Base-by-base conservation (phyloP, 2,113 vertebrate genomes). In the Chrysochloris asiatica region DNA sequence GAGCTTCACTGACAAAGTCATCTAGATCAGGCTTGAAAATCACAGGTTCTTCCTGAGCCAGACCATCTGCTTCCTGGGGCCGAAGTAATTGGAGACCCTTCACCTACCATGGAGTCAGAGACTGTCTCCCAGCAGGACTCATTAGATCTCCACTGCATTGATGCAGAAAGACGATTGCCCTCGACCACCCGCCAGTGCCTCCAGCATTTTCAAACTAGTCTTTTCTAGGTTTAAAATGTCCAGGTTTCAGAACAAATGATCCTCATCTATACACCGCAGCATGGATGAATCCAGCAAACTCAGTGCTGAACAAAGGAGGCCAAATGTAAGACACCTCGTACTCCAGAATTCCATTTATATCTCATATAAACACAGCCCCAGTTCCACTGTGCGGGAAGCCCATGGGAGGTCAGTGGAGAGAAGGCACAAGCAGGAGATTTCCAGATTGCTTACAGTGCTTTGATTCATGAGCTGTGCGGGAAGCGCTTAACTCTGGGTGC, bases 251-350 rank as follows among this genome's bases (percentile, higher is more conserved):
- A 77, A 12, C 1, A 1, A 77, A 47, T 4, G 3, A 38, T 9
- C 36, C 43, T 13, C 41, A 24, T 2, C 14, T 28, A 11, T 16
- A 8, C 54, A 28, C 4, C 48, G 21, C 41, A 72, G 8, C 10
- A 24, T 48, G 33, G 36, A 4, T 5, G 30, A 50, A 4, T 41
- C n/a, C 56, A 45, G 2, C 8, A 69, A 47, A 10, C 0, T 3
- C 1, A 17, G 28, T 2, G 14, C 28, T 36, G 5, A 36, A 12
- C n/a, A n/a, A 19, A 48, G 63, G 22, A 63, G 8, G 9, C 28
- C 14, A 36, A 33, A 24, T 9, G 2, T 28, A 21, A 28, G 71
- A 48, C 4, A 26, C 13, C 11, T 9, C 1, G 1, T 3, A 0
- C 7, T 22, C 0, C 12, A 2, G 3, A n/a, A 36, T 21, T 24